A percentile compares a stretch with the other conserved stretches of the same genome.
Conservation (phyloP, 1,140 invertebrate species). For the Aphis gossypii region DNA sequence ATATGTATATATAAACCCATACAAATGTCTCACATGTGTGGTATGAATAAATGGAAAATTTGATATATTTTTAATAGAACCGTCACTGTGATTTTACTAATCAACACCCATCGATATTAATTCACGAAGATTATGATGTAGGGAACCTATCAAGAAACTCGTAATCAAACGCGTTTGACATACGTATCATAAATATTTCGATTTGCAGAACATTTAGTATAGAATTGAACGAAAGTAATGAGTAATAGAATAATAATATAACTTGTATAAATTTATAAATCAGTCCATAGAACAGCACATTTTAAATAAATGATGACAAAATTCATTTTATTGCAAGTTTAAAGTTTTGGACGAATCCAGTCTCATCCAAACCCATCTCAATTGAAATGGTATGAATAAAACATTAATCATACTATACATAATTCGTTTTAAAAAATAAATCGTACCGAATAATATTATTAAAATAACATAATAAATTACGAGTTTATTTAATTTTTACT, state of each 20-base stretch:
- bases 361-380: not conserved
- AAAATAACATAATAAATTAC: not conserved
- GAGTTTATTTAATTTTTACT: not conserved
- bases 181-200: too few relatives aligned
- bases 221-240: too few relatives aligned
- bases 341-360: too few relatives aligned
- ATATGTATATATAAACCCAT: not conserved
- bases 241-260: too few relatives aligned
- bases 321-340: too few relatives aligned
- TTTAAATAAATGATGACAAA: too few relatives aligned
- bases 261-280: too few relatives aligned
- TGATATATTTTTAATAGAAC: not conserved
- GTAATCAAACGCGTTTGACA: too few relatives aligned
- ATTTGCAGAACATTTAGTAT: too few relatives aligned
- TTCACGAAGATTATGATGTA: too few relatives aligned
- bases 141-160: too few relatives aligned
- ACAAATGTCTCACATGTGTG: not conserved
- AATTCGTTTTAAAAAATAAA: not conserved
- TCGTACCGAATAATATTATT: not conserved
- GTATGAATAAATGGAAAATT: conserved; percentile 7
- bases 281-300: too few relatives aligned
- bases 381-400: not conserved
- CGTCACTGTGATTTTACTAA: not conserved
- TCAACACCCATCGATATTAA: not conserved
- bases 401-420: not conserved